phyloP scores from a whole-genome alignment of 2,113 vertebrate species.

The Xenopus laevis region DNA sequence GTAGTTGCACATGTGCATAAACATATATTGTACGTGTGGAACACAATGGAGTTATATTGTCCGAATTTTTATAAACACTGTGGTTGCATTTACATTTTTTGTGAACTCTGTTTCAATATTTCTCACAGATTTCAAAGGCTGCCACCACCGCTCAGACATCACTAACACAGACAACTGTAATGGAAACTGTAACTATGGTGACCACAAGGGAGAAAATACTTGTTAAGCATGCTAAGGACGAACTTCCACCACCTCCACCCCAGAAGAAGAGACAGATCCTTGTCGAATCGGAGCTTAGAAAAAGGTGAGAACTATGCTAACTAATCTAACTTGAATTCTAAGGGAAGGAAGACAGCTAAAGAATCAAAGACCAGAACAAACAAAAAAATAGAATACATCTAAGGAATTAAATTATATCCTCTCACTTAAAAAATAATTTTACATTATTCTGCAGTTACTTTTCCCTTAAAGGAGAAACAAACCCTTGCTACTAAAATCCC shows the following conservation, averaged over 20 bases:
- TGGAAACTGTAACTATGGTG: conserved; percentile 90
- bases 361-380: too few relatives aligned
- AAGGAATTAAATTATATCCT: too few relatives aligned
- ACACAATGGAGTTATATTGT: too few relatives aligned
- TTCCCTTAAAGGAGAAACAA: too few relatives aligned
- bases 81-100: neutral
- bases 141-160: conserved; percentile 75
- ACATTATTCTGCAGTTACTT: too few relatives aligned
- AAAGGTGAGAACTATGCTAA: conserved; percentile 72
- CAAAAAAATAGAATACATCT: too few relatives aligned
- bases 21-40: too few relatives aligned
- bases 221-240: conserved; percentile 77
- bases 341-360: neutral
- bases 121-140: conserved; percentile 80
- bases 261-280: conserved; percentile 94
- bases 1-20: too few relatives aligned
- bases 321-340: neutral
- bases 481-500: too few relatives aligned
- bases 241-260: conserved; percentile 79
- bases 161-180: conserved; percentile 78
- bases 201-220: conserved; percentile 86
- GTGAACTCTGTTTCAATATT: conserved; percentile 70
- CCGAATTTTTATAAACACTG: too few relatives aligned
- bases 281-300: conserved; percentile 92
- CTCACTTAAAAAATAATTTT: too few relatives aligned